Conservation (phyloP, 2,113 vertebrate genomes). For the Cavia aperea region DNA sequence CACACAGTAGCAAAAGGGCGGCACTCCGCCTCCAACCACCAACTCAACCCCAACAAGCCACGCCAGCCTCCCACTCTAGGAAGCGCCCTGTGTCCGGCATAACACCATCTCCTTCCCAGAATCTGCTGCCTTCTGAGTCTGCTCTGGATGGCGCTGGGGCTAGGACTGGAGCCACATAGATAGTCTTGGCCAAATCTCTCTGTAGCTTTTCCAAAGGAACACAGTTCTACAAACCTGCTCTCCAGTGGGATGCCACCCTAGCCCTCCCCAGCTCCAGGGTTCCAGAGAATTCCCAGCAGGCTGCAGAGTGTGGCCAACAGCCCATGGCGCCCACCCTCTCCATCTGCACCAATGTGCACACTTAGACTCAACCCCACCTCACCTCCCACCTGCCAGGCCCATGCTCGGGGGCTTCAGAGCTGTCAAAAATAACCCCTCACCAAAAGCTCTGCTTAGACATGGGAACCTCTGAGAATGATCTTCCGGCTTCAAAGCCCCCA, state of each 20-base stretch:
- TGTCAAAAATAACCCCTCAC: conserved; percentile 59
- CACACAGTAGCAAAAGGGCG: background rate
- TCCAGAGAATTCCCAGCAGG: background rate
- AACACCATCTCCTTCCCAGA: background rate
- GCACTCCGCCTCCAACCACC: background rate
- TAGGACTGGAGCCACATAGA: no score
- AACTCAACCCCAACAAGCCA: background rate
- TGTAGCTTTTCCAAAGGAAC: background rate
- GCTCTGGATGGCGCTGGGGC: background rate
- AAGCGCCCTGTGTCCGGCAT: background rate
- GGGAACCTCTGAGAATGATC: conserved; percentile 54
- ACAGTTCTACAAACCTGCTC: background rate
- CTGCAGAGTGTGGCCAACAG: fast-evolving
- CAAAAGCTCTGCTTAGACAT: conserved; percentile 23
- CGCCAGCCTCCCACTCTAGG: no score
- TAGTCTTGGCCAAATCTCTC: background rate
- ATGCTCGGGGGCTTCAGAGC: conserved; percentile 58
- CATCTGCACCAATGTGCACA: background rate
- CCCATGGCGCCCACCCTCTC: background rate
- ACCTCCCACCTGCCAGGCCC: conserved; percentile 7
- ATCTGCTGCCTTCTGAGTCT: background rate
- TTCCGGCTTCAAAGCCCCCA: conserved; percentile 53
- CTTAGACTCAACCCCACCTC: background rate
- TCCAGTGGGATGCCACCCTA: no score
- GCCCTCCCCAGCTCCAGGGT: background rate